phyloP scores from a whole-genome alignment of 2,888 invertebrate species.

The Siphonodentalium dalli region DNA sequence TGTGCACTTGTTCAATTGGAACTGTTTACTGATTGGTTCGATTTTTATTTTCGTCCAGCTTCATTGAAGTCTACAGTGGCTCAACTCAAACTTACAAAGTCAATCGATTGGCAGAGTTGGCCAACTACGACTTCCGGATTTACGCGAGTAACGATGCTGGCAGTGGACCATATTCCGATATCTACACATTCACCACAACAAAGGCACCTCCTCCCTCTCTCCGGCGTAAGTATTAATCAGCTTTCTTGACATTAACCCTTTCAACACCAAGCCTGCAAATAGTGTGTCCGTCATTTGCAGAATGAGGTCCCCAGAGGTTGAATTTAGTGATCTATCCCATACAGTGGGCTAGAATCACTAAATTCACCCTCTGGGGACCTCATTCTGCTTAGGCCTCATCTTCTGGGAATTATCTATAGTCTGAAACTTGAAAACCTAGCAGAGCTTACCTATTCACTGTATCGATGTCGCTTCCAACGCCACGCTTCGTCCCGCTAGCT shows the following conservation, averaged over 20 bases:
- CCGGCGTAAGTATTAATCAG: slow-evolving; percentile 68
- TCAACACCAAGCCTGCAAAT: no score
- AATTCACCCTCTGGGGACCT: no score
- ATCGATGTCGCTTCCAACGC: no score
- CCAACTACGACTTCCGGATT: slow-evolving; percentile 83
- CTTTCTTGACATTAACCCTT: not conserved
- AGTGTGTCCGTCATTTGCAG: no score
- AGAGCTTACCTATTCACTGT: no score
- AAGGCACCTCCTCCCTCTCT: slow-evolving; percentile 83
- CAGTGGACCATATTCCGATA: slow-evolving; percentile 79
- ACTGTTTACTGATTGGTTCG: not conserved
- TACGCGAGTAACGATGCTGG: slow-evolving; percentile 87
- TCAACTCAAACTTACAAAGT: slow-evolving; percentile 81
- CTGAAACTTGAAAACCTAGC: not conserved
- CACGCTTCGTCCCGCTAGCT: no score
- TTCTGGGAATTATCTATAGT: no score
- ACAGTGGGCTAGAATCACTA: no score
- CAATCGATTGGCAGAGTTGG: slow-evolving; percentile 82
- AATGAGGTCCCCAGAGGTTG: no score
- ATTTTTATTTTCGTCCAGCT: slow-evolving; percentile 46
- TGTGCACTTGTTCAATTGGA: no score
- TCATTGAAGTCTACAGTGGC: slow-evolving; percentile 74
- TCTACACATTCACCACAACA: slow-evolving; percentile 76
- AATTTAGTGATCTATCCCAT: no score
- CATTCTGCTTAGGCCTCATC: no score